Evolutionary conservation across 1,140 invertebrate genomes (phyloP).

Genomic region (Elymnias hypermnestra): DNA sequence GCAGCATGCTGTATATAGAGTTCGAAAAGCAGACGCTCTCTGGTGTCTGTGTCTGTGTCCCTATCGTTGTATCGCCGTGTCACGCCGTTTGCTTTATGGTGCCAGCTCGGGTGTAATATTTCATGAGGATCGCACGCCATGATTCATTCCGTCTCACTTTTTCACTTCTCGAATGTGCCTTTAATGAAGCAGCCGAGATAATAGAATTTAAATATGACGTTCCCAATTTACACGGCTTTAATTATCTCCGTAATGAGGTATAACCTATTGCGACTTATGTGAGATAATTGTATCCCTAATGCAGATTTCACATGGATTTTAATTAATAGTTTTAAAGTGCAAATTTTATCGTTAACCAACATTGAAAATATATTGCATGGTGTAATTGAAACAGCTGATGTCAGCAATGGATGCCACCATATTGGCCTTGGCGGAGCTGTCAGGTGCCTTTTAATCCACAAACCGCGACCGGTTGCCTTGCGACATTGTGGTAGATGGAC

Average conservation of each 20-base stretch:
- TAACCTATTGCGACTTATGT: neutral
- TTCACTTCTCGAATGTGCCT: conserved; percentile 62
- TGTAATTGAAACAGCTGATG: no score
- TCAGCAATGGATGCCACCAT: no score
- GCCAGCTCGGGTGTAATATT: conserved; percentile 72
- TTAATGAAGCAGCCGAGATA: conserved; percentile 66
- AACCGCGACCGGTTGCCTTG: no score
- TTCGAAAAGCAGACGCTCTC: conserved; percentile 55
- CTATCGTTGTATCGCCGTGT: conserved; percentile 73
- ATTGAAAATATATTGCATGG: no score
- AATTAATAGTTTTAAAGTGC: no score
- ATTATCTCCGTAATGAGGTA: conserved; percentile 16
- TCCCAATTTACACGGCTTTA: conserved; percentile 24
- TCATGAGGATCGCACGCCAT: conserved; percentile 72
- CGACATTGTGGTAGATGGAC: no score
- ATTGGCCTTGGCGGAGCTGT: no score
- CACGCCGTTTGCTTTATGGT: conserved; percentile 74
- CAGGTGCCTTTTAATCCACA: no score
- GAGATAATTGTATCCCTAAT: conserved; percentile 1
- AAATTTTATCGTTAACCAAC: no score
- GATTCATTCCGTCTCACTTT: conserved; percentile 68
- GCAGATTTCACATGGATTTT: conserved; percentile 6
- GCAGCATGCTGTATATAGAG: conserved; percentile 45
- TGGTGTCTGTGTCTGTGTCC: conserved; percentile 67
- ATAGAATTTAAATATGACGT: conserved; percentile 48